Conservation (phyloP, 2,797 vertebrate species). For the Pseudopleuronectes americanus region DNA sequence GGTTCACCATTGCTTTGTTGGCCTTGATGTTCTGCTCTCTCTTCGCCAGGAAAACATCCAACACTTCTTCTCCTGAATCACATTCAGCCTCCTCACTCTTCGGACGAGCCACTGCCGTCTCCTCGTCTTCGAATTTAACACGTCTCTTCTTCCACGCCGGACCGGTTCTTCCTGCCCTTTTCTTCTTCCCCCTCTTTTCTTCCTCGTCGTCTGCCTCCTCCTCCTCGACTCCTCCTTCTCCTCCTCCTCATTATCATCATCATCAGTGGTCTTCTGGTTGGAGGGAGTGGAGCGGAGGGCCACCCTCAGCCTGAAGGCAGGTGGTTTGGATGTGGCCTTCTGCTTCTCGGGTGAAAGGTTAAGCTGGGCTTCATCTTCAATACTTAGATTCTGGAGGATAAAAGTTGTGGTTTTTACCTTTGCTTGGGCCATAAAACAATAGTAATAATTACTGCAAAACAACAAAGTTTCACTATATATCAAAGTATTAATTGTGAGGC, state of each 20-base stretch:
- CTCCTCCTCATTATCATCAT: conserved; percentile 54
- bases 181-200: conserved; percentile 9
- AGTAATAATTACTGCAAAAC: no score
- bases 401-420: not conserved
- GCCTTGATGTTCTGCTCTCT: conserved; percentile 83
- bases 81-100: conserved; percentile 24
- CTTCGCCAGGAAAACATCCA: conserved; percentile 73
- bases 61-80: conserved; percentile 57
- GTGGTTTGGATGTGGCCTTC: conserved; percentile 24
- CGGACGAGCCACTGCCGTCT: not conserved
- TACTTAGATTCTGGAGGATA: conserved; percentile 40
- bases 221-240: conserved; percentile 37
- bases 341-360: conserved; percentile 11
- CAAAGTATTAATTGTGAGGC: no score
- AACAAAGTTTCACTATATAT: not conserved
- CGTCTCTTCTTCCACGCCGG: conserved; percentile 28
- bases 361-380: conserved; percentile 27
- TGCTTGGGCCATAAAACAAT: no score
- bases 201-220: conserved; percentile 3
- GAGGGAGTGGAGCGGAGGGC: conserved; percentile 50
- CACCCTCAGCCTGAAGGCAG: conserved; percentile 75
- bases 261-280: conserved; percentile 22
- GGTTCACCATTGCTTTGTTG: conserved; percentile 86
- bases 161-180: conserved; percentile 1
- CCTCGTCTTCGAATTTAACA: conserved; percentile 53